A percentile compares a stretch with the other conserved stretches of the same genome.
phyloP scores from a whole-genome alignment of 2,797 vertebrate genomes.

The Phaenicophaeus curvirostris region DNA sequence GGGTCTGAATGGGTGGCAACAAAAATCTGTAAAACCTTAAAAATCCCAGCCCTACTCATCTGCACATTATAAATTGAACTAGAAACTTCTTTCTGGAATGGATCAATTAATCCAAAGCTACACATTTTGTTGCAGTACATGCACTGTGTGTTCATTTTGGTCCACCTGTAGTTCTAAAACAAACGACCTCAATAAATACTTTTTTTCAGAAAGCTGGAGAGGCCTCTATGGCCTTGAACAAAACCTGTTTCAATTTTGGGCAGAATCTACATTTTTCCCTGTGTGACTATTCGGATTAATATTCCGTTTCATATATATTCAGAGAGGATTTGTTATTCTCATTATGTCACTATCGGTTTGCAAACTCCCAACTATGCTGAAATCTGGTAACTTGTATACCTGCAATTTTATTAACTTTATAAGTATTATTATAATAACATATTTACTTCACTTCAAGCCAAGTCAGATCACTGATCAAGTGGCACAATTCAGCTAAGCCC shows the following conservation, averaged over 20 bases:
- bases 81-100: not conserved
- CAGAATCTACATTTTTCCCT: not conserved
- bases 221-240: not conserved
- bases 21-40: not conserved
- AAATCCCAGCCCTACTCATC: not conserved
- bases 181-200: not conserved
- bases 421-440: not conserved
- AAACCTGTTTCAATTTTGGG: not conserved
- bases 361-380: not conserved
- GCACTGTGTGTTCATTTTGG: not conserved
- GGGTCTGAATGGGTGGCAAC: not conserved
- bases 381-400: not conserved
- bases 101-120: not conserved
- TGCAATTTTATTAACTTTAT: not conserved
- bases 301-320: not conserved
- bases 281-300: not conserved
- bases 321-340: not conserved
- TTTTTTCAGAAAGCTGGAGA: not conserved
- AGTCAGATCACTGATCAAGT: not conserved
- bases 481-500: not conserved
- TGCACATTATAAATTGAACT: not conserved
- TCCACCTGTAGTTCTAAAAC: not conserved
- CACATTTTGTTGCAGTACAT: not conserved
- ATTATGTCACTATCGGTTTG: not conserved
- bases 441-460: not conserved